These are phyloP conservation scores for Lucinisca nassula DNA, from an alignment of 2,888 invertebrate species.

Conservation along the genomic window DNA sequence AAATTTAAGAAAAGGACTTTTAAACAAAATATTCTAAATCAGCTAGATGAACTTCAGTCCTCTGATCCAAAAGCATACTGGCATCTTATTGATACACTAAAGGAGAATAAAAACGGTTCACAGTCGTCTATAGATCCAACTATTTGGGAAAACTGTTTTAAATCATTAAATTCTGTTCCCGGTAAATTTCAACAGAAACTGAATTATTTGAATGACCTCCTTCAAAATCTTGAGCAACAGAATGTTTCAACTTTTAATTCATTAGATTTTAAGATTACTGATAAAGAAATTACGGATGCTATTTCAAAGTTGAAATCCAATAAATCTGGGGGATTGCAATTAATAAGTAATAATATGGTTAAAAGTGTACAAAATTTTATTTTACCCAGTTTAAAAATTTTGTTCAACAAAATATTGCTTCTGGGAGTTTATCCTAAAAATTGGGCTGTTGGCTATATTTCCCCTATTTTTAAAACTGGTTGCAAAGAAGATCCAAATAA, in stretches of 20 bases:
- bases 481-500: neutral
- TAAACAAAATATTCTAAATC: neutral
- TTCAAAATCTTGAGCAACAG: neutral
- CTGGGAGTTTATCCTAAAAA: slow-evolving; percentile 12
- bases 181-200: neutral
- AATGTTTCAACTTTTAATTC: neutral
- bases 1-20: neutral
- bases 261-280: neutral
- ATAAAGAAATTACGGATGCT: neutral
- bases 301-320: neutral
- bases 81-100: neutral
- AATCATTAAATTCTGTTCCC: neutral
- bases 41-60: neutral
- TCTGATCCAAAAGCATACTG: neutral
- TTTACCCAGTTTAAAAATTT: neutral
- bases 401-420: slow-evolving; percentile 1
- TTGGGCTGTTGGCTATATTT: slow-evolving; percentile 4
- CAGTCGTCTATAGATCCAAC: neutral
- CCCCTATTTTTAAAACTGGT: slow-evolving; percentile 19
- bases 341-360: neutral
- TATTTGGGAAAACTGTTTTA: slow-evolving; percentile 1
- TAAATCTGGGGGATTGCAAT: neutral
- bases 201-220: neutral
- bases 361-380: neutral
- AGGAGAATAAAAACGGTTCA: neutral